Conservation (phyloP, 2,113 vertebrate species). For the Dryoscopus gambensis region DNA sequence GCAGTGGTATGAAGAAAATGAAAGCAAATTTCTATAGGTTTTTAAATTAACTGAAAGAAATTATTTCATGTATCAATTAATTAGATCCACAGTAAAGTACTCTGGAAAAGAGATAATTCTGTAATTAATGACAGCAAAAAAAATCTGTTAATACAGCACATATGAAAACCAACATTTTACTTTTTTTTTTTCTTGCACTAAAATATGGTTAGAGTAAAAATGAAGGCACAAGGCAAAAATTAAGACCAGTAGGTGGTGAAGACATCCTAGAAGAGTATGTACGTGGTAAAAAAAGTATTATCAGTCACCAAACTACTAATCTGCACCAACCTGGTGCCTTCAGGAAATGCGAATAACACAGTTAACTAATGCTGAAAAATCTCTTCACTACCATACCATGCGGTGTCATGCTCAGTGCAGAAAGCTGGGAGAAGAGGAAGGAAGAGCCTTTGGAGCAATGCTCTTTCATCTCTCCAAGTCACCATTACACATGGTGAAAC, state of each 20-base stretch:
- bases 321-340: not conserved
- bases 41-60: not conserved
- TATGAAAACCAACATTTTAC: not conserved
- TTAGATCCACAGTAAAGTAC: not conserved
- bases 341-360: not conserved
- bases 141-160: not conserved
- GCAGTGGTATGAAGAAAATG: not conserved
- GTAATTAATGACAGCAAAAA: not conserved
- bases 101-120: not conserved
- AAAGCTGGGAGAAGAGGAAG: not conserved
- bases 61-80: not conserved
- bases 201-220: not conserved
- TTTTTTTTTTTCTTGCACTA: not conserved
- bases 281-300: not conserved
- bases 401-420: fast-evolving
- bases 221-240: not conserved
- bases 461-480: not conserved
- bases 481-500: fast-evolving
- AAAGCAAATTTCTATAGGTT: not conserved
- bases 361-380: not conserved
- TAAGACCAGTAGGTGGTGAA: not conserved
- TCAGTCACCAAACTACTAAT: not conserved
- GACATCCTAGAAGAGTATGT: not conserved
- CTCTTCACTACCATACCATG: fast-evolving
- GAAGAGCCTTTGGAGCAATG: no score